Evolutionary conservation across 2,113 vertebrate genomes (phyloP).

Genomic region (Oriolus oriolus): DNA sequence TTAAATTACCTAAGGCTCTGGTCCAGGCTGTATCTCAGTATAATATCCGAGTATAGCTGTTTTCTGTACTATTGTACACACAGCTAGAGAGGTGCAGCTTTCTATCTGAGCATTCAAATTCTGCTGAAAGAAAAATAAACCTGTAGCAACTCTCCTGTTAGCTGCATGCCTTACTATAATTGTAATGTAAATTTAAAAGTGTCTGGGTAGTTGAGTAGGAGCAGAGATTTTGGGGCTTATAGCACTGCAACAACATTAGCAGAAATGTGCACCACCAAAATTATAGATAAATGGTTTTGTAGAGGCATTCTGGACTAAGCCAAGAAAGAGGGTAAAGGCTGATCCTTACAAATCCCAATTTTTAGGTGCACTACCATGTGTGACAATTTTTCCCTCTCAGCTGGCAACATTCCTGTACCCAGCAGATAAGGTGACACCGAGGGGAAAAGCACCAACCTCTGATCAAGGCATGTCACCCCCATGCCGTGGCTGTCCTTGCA

Average conservation of each 20-base stretch:
- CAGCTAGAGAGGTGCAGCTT: neutral
- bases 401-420: neutral
- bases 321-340: neutral
- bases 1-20: neutral
- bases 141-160: neutral
- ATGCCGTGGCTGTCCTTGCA: neutral
- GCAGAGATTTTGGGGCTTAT: neutral
- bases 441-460: neutral
- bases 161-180: neutral
- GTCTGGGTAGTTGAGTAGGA: neutral
- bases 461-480: neutral
- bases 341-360: neutral
- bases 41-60: neutral
- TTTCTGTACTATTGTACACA: neutral
- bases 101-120: neutral
- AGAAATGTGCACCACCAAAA: neutral
- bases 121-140: neutral
- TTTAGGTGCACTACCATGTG: neutral
- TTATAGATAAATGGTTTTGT: neutral
- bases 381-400: neutral
- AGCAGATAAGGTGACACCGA: neutral
- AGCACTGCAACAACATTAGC: neutral
- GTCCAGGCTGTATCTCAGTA: neutral
- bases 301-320: neutral
- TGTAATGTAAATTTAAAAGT: neutral